phyloP scores from a whole-genome alignment of 2,797 vertebrate species.

The Thaleichthys pacificus region DNA sequence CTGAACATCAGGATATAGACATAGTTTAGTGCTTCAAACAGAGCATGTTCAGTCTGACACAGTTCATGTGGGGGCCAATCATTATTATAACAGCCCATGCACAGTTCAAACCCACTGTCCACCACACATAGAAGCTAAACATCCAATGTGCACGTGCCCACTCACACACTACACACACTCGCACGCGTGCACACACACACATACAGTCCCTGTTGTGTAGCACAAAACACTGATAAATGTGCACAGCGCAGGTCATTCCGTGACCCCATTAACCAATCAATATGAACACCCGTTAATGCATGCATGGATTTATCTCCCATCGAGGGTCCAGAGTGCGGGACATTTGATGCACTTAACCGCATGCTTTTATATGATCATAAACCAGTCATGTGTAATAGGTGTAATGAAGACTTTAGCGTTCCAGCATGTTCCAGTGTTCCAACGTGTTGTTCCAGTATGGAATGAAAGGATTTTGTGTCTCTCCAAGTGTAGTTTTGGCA shows the following conservation, averaged over 20 bases:
- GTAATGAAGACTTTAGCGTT: no score
- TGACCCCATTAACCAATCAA: neutral
- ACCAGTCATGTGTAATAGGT: no score
- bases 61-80: neutral
- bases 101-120: neutral
- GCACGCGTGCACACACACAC: neutral
- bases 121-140: slow-evolving; percentile 1
- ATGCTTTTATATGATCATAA: neutral
- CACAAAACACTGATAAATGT: neutral
- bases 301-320: neutral
- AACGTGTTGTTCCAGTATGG: no score
- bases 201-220: no score
- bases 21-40: no score
- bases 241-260: neutral
- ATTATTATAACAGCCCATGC: neutral
- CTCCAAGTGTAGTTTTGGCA: no score
- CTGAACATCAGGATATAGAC: no score
- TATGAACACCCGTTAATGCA: neutral
- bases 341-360: slow-evolving; percentile 1
- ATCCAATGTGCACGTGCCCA: slow-evolving; percentile 3
- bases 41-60: no score
- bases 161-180: slow-evolving; percentile 8
- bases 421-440: no score
- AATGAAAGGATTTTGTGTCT: no score
- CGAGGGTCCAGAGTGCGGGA: neutral